These are phyloP conservation scores for Hydrozoanthus tunicans DNA, from an alignment of 64 coral and sea anemone species.

Conservation along the genomic window DNA sequence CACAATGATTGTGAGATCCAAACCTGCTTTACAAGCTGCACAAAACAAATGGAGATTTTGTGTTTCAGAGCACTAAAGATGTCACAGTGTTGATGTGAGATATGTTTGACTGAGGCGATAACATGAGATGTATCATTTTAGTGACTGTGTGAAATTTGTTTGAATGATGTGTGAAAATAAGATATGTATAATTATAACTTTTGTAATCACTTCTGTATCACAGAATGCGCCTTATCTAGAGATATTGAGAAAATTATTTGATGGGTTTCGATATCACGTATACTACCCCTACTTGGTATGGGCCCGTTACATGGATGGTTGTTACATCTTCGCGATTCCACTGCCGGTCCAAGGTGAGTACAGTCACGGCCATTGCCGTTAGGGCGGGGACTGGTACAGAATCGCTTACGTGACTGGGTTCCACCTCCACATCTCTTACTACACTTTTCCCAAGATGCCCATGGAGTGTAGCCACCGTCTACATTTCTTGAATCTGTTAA, in stretches of 20 bases:
- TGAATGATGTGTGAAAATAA: no score
- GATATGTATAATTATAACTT: no score
- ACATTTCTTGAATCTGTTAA: constrained; percentile 9
- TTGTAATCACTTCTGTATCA: no score
- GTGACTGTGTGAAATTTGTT: no score
- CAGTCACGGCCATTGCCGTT: constrained; percentile 28
- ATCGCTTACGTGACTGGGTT: not conserved
- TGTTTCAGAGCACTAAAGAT: no score
- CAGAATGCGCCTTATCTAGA: no score
- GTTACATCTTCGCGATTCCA: constrained; percentile 14
- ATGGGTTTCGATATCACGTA: no score
- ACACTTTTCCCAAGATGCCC: not conserved
- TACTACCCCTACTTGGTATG: not conserved
- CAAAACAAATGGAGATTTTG: not conserved
- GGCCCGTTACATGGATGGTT: constrained; percentile 25
- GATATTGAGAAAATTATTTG: not conserved
- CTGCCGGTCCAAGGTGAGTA: constrained; percentile 25
- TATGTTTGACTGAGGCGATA: no score
- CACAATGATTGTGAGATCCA: constrained; percentile 35
- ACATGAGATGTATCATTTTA: no score
- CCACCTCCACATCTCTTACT: not conserved
- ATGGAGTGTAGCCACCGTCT: not conserved
- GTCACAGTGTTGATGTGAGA: no score
- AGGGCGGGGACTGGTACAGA: not conserved
- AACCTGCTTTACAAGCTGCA: constrained; percentile 41